Evolutionary conservation across 2,113 vertebrate species (phyloP).

Genomic region (Naja naja): DNA sequence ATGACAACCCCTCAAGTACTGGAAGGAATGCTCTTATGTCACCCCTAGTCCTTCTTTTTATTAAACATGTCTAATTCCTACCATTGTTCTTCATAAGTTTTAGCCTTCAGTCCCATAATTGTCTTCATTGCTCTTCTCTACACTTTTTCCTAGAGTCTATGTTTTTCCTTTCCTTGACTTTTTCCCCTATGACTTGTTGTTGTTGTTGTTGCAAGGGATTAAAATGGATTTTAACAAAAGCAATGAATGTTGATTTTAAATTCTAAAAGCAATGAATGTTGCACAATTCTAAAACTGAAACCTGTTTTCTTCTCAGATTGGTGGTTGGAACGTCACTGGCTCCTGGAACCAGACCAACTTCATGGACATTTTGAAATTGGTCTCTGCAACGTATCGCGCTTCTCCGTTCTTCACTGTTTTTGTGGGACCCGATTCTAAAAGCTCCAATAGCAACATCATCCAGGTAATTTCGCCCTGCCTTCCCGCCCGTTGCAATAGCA

Average conservation of each 20-base stretch:
- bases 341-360: constrained; percentile 92
- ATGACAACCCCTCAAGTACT: not conserved
- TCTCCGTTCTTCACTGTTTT: constrained; percentile 92
- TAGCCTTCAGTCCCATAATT: not conserved
- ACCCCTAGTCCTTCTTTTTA: not conserved
- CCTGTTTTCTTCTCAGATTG: constrained; percentile 69
- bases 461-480: constrained; percentile 72
- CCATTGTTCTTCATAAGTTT: not conserved
- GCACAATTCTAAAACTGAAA: no score
- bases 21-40: not conserved
- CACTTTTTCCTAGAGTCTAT: not conserved
- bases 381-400: constrained; percentile 89
- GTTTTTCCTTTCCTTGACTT: not conserved
- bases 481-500: not conserved
- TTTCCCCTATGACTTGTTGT: not conserved
- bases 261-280: not conserved
- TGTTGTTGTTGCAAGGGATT: not conserved
- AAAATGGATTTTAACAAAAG: not conserved
- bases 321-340: constrained; percentile 92
- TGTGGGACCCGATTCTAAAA: constrained; percentile 90
- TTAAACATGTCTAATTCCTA: not conserved
- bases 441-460: constrained; percentile 95
- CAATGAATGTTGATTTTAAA: not conserved
- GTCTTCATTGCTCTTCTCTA: not conserved
- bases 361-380: constrained; percentile 90